A percentile compares a stretch with the other conserved stretches of the same genome.
Evolutionary conservation across 2,113 vertebrate genomes (phyloP).

Genomic region (Rhodinocichla rosea): DNA sequence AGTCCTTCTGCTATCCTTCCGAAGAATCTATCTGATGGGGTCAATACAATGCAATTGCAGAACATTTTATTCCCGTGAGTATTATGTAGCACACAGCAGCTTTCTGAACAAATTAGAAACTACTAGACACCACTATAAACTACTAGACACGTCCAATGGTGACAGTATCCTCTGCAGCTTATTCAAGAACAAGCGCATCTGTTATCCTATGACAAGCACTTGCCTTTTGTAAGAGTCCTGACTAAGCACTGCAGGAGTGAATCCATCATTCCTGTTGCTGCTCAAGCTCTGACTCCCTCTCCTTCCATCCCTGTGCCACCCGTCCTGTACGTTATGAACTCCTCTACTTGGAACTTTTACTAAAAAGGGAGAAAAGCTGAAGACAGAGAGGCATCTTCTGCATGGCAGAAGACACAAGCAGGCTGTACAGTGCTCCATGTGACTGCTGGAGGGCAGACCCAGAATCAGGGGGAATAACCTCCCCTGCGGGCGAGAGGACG

Average conservation of each 20-base stretch:
- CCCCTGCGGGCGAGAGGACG: neutral
- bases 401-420: neutral
- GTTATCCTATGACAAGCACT: neutral
- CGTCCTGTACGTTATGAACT: neutral
- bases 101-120: neutral
- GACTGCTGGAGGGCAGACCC: neutral
- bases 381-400: neutral
- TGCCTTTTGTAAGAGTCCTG: neutral
- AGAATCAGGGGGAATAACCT: neutral
- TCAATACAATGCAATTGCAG: neutral
- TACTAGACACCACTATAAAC: neutral
- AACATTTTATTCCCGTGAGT: neutral
- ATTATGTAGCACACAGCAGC: neutral
- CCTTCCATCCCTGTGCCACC: neutral
- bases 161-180: neutral
- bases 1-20: neutral
- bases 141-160: neutral
- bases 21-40: neutral
- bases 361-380: neutral
- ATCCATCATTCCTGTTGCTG: neutral
- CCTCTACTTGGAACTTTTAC: neutral
- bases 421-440: neutral
- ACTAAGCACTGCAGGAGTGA: neutral
- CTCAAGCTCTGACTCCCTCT: neutral
- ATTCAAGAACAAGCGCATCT: neutral